Evolutionary conservation across 1,140 invertebrate genomes (phyloP), one percentile per base, ranked within the genome.

Genomic region (Andricus grossulariae): DNA sequence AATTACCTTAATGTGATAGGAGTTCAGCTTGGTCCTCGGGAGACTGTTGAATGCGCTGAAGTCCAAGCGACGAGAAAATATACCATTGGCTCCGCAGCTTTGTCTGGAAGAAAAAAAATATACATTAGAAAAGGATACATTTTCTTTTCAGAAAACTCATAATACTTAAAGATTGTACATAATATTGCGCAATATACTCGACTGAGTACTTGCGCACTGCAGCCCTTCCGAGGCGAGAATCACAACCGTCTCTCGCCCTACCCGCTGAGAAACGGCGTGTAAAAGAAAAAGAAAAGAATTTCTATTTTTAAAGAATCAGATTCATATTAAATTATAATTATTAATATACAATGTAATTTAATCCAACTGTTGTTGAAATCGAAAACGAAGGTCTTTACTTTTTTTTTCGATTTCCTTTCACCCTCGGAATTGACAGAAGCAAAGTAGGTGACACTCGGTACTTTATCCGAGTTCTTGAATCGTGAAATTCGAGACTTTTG

Each of bases 1-100:
- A 45, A 90, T 94, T 93, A 98, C 97, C 97, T 99, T 98, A 89
- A 99, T 98, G 93, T 99, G 97, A 94, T 99, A 99, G 85, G 98
- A 98, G 93, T 99, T 99, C 88, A 98, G 95, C 93, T 98, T 98
- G 88, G 97, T 96, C 88, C 95, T 95, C 73, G 98, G 98, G 82
- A 99, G 93, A 76, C 95, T 94, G 90, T 98, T 99, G 94, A 99
- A 99, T 50, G 97, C 97, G 83, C 97, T 97, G 93, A 98, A 98
- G 92, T 99, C 97, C 85, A 96, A 92, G 78, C 98, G 95, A 82
- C 97, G 94, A 25, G 95, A 96, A 90, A 98, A 98, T 82, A 98
- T 97, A 39, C 96, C 96, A 88, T 96, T 97, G 51, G 96, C 96
- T 75, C 96, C 96, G 86, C 96, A 96, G 80, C 95, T 96, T 91